Base-by-base conservation (phyloP, 2,797 vertebrate genomes). In the Morus bassanus region DNA sequence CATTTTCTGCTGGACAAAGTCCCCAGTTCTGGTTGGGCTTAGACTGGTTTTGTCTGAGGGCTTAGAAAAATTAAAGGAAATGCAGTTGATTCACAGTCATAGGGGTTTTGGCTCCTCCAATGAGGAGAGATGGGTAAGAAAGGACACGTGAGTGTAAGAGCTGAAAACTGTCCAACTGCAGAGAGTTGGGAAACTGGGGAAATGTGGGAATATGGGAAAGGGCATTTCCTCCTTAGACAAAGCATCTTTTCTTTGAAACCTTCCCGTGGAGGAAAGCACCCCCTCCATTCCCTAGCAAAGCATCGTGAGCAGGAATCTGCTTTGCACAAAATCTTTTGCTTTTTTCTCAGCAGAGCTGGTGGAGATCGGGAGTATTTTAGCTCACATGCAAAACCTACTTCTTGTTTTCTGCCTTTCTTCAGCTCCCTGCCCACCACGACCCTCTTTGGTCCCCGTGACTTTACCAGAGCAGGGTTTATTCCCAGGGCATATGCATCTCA, bases 381-480 rank as follows among this genome's bases (percentile, higher is more conserved):
- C 41, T 65, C 17, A 10, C 0, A 5, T 61, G 57, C 43, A 53
- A 77, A 72, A 72, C 81, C 74, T 60, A 60, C 69, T 85, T 85
- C 89, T 67, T 37, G 46, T 39, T 72, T 56, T 67, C 76, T 91
- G 92, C 92, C 95, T 87, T 73, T 13, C 23, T 68, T 41, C 53
- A 48, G 57, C 75, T 50, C 35, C 54, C 56, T 57, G 25, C 69
- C 63, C 28, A 7, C 51, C 35, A 17, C 0, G 2, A 35, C 45
- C 16, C 11, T 3, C 25, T 53, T 51, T 35, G 57, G 12, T 82
- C 51, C 39, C 72, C 1, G 3, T 31, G 45, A 11, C 18, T 35
- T 43, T 14, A 45, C 59, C 59, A 41, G 37, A 46, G 64, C 45
- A 25, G 57, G 39, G 23, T 65, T 59, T 54, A 50, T 64, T 65